Conservation (phyloP, 2,888 invertebrate species). For the Protonemura montana region DNA sequence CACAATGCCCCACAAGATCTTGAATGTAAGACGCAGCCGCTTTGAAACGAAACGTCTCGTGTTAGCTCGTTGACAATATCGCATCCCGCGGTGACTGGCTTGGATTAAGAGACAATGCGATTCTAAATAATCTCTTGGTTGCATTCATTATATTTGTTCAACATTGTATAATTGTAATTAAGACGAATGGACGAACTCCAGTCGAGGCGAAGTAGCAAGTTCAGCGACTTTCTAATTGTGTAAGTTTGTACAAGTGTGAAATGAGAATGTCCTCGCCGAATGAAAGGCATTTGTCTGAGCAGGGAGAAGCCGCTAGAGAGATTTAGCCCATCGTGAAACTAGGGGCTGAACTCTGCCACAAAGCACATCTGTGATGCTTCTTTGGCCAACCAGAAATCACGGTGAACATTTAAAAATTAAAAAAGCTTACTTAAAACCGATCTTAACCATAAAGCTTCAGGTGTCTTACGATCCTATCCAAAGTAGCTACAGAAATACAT, state of each 20-base stretch:
- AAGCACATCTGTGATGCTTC: neutral
- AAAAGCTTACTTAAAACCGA: too few relatives aligned
- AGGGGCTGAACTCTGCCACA: too few relatives aligned
- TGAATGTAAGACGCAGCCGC: too few relatives aligned
- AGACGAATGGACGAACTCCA: neutral
- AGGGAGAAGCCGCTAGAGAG: neutral
- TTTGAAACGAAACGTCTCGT: too few relatives aligned
- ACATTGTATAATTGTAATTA: constrained; percentile 24
- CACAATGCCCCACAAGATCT: too few relatives aligned
- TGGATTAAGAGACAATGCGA: neutral
- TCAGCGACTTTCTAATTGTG: constrained; percentile 9
- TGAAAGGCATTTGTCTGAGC: constrained; percentile 15
- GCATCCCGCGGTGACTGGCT: neutral
- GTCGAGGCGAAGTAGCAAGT: neutral
- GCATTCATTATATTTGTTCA: constrained; percentile 8
- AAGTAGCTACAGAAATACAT: neutral
- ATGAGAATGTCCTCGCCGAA: neutral
- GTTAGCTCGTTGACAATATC: neutral
- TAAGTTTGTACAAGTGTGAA: constrained; percentile 14
- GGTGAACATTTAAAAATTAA: neutral
- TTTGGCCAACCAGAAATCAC: neutral
- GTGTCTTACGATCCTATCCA: neutral
- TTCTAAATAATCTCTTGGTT: neutral
- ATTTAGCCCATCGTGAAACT: neutral
- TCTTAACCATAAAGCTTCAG: neutral